Evolutionary conservation across 2,888 invertebrate genomes (phyloP).

Genomic region (Eupithecia subumbrata): DNA sequence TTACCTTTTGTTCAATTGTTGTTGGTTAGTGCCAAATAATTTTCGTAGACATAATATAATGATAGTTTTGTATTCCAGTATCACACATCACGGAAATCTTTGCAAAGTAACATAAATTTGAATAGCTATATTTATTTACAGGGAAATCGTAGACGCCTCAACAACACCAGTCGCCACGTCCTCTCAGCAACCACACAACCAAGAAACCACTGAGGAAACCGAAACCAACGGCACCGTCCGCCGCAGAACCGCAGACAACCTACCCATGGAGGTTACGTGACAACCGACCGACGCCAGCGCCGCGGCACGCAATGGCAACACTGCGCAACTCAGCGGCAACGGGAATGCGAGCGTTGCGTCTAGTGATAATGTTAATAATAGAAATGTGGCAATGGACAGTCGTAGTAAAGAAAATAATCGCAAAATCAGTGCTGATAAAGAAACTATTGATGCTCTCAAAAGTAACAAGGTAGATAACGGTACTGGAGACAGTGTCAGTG

Average conservation of each 20-base stretch:
- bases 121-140: conserved; percentile 44
- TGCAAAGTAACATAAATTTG: background rate
- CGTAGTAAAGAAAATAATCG: background rate
- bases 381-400: background rate
- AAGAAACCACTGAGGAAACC: conserved; percentile 37
- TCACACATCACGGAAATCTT: too few relatives aligned
- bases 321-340: background rate
- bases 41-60: too few relatives aligned
- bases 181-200: conserved; percentile 43
- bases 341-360: background rate
- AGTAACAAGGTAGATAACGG: background rate
- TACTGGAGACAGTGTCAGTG: background rate
- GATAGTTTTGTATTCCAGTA: too few relatives aligned
- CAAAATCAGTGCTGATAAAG: background rate
- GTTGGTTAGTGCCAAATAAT: too few relatives aligned
- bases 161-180: conserved; percentile 51
- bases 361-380: conserved; percentile 11
- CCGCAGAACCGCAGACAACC: conserved; percentile 61
- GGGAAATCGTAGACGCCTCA: conserved; percentile 64
- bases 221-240: conserved; percentile 59
- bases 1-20: too few relatives aligned
- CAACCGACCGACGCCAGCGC: conserved; percentile 48
- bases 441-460: background rate
- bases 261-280: conserved; percentile 82
- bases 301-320: conserved; percentile 18